Conservation (phyloP, 2,888 invertebrate genomes). For the Phyllotreta striolata region DNA sequence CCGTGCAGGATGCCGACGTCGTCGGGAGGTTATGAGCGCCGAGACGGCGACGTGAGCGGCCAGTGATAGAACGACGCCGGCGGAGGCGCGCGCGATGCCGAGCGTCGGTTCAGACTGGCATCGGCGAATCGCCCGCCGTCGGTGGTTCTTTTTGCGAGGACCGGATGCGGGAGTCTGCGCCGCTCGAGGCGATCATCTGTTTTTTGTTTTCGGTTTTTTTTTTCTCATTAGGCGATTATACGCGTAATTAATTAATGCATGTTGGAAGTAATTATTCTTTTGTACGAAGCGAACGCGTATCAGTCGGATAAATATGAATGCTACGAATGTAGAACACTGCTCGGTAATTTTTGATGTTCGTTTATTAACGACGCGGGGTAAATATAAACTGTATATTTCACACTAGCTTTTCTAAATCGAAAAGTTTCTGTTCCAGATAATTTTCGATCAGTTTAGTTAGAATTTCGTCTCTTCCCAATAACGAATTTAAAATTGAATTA, state of each 20-base stretch:
- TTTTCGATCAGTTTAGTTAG: background rate
- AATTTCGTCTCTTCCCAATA: background rate
- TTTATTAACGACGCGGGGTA: no score
- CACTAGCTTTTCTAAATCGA: background rate
- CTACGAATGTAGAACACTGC: no score
- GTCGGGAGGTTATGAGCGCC: background rate
- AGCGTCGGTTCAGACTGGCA: constrained; percentile 24
- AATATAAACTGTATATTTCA: background rate
- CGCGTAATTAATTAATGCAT: no score
- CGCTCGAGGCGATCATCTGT: constrained; percentile 6
- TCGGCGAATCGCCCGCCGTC: constrained; percentile 12
- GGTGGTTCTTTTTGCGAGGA: constrained; percentile 19
- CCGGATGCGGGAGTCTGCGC: constrained; percentile 25
- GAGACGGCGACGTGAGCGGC: background rate
- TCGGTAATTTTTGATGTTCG: no score
- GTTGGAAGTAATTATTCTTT: no score
- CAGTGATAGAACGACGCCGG: constrained; percentile 12
- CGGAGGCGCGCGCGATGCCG: constrained; percentile 22
- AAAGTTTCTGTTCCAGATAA: constrained; percentile 1
- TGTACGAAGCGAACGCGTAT: no score
- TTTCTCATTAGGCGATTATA: no score
- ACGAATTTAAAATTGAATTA: background rate
- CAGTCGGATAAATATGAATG: no score
- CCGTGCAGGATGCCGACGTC: no score
- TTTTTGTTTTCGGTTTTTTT: constrained; percentile 10